Evolutionary conservation across 2,888 invertebrate genomes (phyloP), one percentile per base, ranked within the genome.

Genomic region (Drosophila borborema): DNA sequence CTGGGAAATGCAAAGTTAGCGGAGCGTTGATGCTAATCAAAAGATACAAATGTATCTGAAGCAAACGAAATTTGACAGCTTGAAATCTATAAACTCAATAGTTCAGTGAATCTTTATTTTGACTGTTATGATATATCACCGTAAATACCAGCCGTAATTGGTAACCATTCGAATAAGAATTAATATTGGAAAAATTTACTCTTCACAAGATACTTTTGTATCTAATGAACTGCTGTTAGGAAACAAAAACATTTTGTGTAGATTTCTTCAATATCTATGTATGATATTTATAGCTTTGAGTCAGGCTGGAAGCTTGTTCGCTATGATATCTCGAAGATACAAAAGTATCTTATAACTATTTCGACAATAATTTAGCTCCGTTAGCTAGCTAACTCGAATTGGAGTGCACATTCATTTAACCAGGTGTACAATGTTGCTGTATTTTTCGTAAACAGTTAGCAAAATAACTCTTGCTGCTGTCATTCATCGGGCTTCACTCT

Each of bases 381-480:
- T 28, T 51, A 2, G 18, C n/a, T 59, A 14, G 3, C 28, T 12
- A 45, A 23, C 10, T 51, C 18, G 18, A 36, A 51, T 51, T 51
- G 36, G 20, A 23, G n/a, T 16, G 31, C 16, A 8, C 31, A 51
- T n/a, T 7, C 41, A 40, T 3, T 51, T 18, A 12, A 23, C 34
- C 40, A 55, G 55, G 53, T 31, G 51, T 43, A 0, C 23, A 61
- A 54, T 54, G 54, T 51, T 46, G 28, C 6, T 43, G n/a, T 41
- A 7, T 53, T 38, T 28, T 28, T 23, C 36, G 60, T 36, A 38
- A 56, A 61, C 10, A 60, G 55, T 61, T 72, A 9, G 61, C 40
- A 49, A 58, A 77, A 46, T 63, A 38, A 49, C 48, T 72, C n/a
- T 46, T 38, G 41, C 36, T 9, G 46, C 61, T 72, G 64, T 64